Evolutionary conservation across 2,888 invertebrate genomes (phyloP).

Genomic region (Drosophila picticornis): DNA sequence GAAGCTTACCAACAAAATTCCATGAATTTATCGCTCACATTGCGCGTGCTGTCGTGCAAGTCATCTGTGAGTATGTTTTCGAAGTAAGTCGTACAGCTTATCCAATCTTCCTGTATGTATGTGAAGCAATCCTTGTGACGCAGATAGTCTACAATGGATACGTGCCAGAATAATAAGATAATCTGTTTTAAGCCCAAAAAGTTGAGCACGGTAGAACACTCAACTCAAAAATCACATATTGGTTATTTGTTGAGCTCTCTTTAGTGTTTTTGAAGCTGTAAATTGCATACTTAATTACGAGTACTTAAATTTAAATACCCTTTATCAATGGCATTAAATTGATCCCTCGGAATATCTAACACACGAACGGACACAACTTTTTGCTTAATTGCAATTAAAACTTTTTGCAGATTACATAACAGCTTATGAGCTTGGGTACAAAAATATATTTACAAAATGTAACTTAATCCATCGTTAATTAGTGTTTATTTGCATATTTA

Average conservation of each 20-base stretch:
- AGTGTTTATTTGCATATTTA: too few species aligned
- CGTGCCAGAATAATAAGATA: background rate
- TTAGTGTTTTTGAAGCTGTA: background rate
- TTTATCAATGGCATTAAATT: background rate
- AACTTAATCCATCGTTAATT: background rate
- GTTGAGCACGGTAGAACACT: background rate
- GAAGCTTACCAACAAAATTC: conserved; percentile 84
- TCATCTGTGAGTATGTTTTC: conserved; percentile 83
- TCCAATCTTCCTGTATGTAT: conserved; percentile 84
- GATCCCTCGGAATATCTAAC: background rate
- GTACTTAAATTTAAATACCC: background rate
- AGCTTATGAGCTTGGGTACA: background rate
- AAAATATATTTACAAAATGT: background rate
- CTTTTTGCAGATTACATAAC: background rate
- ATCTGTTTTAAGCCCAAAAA: background rate
- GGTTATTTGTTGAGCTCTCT: background rate
- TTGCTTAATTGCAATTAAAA: background rate
- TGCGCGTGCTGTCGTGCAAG: conserved; percentile 72
- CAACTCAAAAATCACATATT: background rate
- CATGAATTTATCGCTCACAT: conserved; percentile 83
- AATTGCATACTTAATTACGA: background rate
- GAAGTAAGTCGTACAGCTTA: conserved; percentile 81
- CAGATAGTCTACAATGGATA: conserved; percentile 79
- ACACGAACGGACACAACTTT: background rate
- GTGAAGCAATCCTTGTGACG: conserved; percentile 84